A percentile compares a stretch with the other conserved stretches of the same genome.
Evolutionary conservation across 2,888 invertebrate genomes (phyloP).

Genomic region (Rhimphoctona megacephalus): DNA sequence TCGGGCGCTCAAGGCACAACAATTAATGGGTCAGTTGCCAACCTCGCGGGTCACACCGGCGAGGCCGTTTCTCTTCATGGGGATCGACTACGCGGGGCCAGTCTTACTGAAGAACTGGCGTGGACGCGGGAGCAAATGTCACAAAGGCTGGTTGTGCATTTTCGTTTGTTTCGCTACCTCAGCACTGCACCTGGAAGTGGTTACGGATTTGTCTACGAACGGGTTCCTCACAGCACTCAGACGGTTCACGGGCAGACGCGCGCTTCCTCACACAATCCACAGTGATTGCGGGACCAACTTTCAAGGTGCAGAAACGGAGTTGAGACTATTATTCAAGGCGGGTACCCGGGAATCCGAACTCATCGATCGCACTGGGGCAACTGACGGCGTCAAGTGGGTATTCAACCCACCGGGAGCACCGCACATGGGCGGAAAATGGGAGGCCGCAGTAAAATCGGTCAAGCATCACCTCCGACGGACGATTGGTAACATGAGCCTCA

Average conservation of each 20-base stretch:
- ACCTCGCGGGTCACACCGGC: conserved; percentile 30
- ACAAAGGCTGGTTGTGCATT: conserved; percentile 63
- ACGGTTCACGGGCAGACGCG: conserved; percentile 49
- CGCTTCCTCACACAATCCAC: conserved; percentile 37
- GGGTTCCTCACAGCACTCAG: conserved; percentile 50
- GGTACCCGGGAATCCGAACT: not conserved
- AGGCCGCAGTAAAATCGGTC: conserved; percentile 48
- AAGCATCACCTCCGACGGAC: conserved; percentile 33
- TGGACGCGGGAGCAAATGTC: not conserved
- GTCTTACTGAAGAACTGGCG: conserved; percentile 10
- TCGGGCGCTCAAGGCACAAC: conserved; percentile 50
- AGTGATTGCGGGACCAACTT: conserved; percentile 65
- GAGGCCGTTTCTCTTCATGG: conserved; percentile 40
- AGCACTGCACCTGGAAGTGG: conserved; percentile 46
- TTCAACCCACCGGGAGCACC: conserved; percentile 57
- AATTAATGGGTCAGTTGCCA: conserved; percentile 75
- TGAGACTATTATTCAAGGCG: not conserved
- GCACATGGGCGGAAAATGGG: conserved; percentile 57
- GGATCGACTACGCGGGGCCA: conserved; percentile 50
- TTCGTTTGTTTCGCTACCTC: conserved; percentile 69
- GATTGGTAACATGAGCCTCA: conserved; percentile 13
- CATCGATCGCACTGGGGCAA: not conserved
- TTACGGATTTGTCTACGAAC: not conserved
- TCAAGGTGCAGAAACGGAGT: conserved; percentile 21
- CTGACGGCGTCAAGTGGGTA: conserved; percentile 33